These are phyloP conservation scores for Oreotragus oreotragus DNA, from an alignment of 2,113 vertebrate genomes.

Conservation along the genomic window DNA sequence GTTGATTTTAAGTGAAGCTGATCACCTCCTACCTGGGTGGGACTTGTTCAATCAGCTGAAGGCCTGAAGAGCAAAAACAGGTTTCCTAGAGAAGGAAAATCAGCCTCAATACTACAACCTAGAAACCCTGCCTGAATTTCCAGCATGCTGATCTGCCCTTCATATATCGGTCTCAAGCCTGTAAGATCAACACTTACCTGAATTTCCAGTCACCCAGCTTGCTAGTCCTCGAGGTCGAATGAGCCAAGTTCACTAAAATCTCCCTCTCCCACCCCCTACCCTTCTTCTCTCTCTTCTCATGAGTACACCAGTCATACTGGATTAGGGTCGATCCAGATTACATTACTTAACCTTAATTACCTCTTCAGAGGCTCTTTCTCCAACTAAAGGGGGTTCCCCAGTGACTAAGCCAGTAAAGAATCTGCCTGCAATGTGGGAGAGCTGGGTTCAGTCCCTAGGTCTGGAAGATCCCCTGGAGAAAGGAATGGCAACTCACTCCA, in stretches of 20 bases:
- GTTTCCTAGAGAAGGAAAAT: not conserved
- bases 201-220: not conserved
- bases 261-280: not conserved
- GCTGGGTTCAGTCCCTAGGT: not conserved
- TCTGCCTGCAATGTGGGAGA: not conserved
- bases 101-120: not conserved
- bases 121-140: not conserved
- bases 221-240: rapidly evolving
- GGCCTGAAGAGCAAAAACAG: not conserved
- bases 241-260: not conserved
- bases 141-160: too few relatives aligned
- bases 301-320: not conserved
- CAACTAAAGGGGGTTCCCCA: not conserved
- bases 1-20: not conserved
- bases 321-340: not conserved
- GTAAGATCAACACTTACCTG: not conserved
- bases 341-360: not conserved
- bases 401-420: not conserved
- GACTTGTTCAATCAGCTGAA: not conserved
- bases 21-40: not conserved
- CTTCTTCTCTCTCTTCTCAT: not conserved
- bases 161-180: not conserved
- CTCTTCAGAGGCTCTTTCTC: not conserved
- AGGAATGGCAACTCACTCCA: not conserved
- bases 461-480: not conserved